Conservation (phyloP, 2,113 vertebrate species). For the Shinisaurus crocodilurus region DNA sequence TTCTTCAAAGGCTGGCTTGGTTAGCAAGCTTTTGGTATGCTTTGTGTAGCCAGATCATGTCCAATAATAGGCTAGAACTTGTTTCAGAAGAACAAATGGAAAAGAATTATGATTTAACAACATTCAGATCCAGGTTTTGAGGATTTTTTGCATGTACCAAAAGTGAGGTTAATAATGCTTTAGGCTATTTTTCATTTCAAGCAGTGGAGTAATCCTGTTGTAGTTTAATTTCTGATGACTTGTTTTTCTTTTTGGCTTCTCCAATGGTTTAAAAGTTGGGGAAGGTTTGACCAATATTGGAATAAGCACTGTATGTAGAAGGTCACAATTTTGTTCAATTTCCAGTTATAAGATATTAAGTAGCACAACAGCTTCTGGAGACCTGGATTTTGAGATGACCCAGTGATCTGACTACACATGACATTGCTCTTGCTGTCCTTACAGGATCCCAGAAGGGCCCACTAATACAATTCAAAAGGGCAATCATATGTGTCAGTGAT, state of each 20-base stretch:
- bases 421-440: neutral
- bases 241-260: conserved; percentile 34
- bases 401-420: neutral
- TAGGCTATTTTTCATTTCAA: conserved; percentile 25
- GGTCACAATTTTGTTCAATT: neutral
- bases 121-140: conserved; percentile 50
- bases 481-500: conserved; percentile 61
- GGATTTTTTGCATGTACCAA: neutral
- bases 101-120: conserved; percentile 10
- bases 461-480: conserved; percentile 70
- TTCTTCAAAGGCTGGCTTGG: neutral
- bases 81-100: fast-evolving
- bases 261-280: conserved; percentile 61
- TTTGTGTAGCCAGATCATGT: neutral
- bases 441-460: conserved; percentile 64
- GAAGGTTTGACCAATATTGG: conserved; percentile 51
- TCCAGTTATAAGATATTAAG: neutral
- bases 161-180: conserved; percentile 40
- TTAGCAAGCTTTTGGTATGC: neutral
- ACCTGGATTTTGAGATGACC: neutral
- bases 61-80: conserved; percentile 9
- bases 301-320: neutral
- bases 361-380: neutral
- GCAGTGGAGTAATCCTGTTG: conserved; percentile 33
- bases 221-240: conserved; percentile 51